A percentile compares a stretch with the other conserved stretches of the same genome.
Conservation (phyloP, 2,113 vertebrate genomes). For the Sclerurus mexicanus region DNA sequence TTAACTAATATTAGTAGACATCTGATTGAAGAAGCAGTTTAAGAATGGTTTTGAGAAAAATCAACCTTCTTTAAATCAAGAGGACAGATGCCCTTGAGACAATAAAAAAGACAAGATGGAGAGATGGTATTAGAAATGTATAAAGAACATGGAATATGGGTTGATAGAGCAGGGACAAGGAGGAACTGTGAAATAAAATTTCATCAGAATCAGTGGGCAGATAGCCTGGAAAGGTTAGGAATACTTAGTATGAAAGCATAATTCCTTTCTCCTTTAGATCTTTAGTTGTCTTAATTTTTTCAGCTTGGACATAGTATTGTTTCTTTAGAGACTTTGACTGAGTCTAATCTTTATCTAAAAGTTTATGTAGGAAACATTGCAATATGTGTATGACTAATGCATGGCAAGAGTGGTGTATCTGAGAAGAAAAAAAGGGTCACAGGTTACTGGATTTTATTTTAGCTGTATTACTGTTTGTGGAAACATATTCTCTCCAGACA, state of each 20-base stretch:
- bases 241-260: neutral
- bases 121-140: neutral
- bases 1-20: neutral
- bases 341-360: neutral
- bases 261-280: neutral
- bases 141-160: neutral
- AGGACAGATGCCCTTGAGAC: neutral
- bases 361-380: neutral
- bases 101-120: neutral
- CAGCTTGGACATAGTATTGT: neutral
- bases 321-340: neutral
- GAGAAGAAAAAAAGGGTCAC: neutral
- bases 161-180: neutral
- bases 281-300: neutral
- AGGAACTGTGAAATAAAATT: neutral
- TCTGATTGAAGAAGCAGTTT: neutral
- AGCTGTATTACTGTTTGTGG: neutral
- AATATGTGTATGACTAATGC: accelerated
- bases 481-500: neutral
- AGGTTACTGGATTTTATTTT: neutral
- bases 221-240: neutral
- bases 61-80: neutral
- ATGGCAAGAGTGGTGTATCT: neutral
- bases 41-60: neutral
- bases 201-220: neutral